These are phyloP conservation scores for Villa cingulata DNA, from an alignment of 2,888 invertebrate species.

Conservation along the genomic window DNA sequence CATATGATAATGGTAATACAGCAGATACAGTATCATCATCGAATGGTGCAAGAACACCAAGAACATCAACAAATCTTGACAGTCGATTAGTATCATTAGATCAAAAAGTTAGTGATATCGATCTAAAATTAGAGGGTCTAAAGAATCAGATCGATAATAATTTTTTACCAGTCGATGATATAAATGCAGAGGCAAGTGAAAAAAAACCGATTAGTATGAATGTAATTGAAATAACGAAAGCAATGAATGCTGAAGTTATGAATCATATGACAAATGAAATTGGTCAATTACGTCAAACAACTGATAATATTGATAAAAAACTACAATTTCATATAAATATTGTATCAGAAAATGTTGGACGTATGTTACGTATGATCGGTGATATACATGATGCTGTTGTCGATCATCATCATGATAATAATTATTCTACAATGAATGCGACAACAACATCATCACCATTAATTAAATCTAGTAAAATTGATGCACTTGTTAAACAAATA, in stretches of 20 bases:
- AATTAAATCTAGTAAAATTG: conserved; percentile 58
- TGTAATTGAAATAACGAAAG: conserved; percentile 68
- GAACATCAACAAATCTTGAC: conserved; percentile 41
- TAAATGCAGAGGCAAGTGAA: conserved; percentile 75
- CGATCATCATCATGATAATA: conserved; percentile 49
- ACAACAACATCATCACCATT: conserved; percentile 46
- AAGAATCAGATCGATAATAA: conserved; percentile 75
- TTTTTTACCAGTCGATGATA: conserved; percentile 62
- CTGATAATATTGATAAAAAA: conserved; percentile 66
- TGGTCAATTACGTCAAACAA: conserved; percentile 62
- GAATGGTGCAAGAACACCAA: conserved; percentile 20
- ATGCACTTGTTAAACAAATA: conserved; percentile 66
- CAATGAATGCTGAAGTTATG: conserved; percentile 67
- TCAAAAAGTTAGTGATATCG: conserved; percentile 73
- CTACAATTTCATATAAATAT: conserved; percentile 73
- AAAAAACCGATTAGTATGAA: conserved; percentile 75
- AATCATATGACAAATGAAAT: conserved; percentile 69
- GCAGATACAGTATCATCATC: conserved; percentile 24
- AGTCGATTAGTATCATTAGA: conserved; percentile 58
- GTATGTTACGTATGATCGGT: conserved; percentile 61
- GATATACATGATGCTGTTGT: conserved; percentile 75
- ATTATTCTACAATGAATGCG: conserved; percentile 27
- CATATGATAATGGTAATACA: conserved; percentile 37
- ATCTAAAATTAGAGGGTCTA: conserved; percentile 59
- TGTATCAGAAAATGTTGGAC: conserved; percentile 68